phyloP scores from a whole-genome alignment of 2,113 vertebrate species.

The Cavia aperea region DNA sequence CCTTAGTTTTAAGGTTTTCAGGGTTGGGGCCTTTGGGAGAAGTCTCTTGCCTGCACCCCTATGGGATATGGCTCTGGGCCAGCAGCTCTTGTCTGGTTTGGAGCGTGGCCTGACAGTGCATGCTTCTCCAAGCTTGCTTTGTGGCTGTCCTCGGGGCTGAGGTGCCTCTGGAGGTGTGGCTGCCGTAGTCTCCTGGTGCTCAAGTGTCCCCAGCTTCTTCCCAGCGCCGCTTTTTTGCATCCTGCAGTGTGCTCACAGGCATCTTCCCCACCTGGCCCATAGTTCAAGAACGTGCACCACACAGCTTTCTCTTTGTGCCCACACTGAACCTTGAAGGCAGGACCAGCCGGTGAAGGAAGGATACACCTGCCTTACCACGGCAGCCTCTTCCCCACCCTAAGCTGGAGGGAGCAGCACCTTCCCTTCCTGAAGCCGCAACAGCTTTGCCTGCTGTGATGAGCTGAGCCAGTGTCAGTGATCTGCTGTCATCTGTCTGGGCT shows the following conservation, averaged over 20 bases:
- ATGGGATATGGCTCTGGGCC: neutral
- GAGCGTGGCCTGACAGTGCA: neutral
- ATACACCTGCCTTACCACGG: neutral
- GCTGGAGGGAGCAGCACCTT: accelerated
- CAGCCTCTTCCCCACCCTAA: neutral
- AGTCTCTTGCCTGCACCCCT: neutral
- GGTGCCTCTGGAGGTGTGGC: neutral
- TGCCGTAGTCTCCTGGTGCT: neutral
- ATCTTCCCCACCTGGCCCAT: accelerated
- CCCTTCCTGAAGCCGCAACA: neutral
- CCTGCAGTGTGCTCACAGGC: accelerated
- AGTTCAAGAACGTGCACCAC: accelerated
- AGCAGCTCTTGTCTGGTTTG: neutral
- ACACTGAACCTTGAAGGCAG: neutral
- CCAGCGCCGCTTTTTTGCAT: neutral
- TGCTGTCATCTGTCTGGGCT: neutral
- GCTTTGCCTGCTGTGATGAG: neutral
- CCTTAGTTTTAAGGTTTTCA: neutral
- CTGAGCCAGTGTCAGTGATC: neutral
- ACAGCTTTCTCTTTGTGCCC: neutral
- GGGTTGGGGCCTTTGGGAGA: neutral
- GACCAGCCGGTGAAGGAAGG: neutral
- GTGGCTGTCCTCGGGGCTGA: neutral
- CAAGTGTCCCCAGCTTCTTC: neutral
- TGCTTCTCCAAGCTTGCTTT: neutral